phyloP scores from a whole-genome alignment of 2,797 vertebrate genomes.

The Phalloptychus januarius region DNA sequence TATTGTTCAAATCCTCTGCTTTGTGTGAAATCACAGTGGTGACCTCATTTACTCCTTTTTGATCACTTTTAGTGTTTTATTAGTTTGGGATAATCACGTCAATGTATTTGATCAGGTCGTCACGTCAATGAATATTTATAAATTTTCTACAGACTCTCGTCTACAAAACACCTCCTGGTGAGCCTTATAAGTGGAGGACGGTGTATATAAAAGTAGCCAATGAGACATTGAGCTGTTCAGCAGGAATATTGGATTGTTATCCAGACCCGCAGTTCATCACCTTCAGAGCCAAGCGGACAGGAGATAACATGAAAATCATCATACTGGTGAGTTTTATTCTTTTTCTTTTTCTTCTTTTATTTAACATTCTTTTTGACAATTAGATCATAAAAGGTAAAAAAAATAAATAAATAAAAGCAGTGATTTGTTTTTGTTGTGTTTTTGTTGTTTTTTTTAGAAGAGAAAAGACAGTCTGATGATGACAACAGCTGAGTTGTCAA shows the following conservation, averaged over 20 bases:
- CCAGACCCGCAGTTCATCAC: slow-evolving; percentile 85
- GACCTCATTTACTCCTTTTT: too few relatives aligned
- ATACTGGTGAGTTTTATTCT: slow-evolving; percentile 63
- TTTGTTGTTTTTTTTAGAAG: not conserved
- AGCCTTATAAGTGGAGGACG: accelerated
- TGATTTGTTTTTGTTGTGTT: not conserved
- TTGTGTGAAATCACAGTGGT: too few relatives aligned
- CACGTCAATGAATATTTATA: not conserved
- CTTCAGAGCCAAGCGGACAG: slow-evolving; percentile 64
- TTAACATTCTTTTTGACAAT: not conserved
- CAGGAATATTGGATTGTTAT: slow-evolving; percentile 68
- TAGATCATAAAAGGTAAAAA: too few relatives aligned
- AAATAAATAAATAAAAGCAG: too few relatives aligned
- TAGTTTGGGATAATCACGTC: too few relatives aligned
- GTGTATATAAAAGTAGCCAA: slow-evolving; percentile 82
- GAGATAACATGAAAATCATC: slow-evolving; percentile 35
- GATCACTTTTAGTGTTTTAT: too few relatives aligned
- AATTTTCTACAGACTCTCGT: slow-evolving; percentile 45
- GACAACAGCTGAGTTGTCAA: slow-evolving; percentile 77
- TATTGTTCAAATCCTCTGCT: too few relatives aligned
- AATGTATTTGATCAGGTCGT: not conserved
- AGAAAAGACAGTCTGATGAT: slow-evolving; percentile 85
- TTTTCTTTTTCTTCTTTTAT: not conserved
- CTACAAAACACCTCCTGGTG: slow-evolving; percentile 34
- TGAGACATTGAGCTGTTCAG: slow-evolving; percentile 71